Conservation (phyloP, 2,888 invertebrate genomes). For the Noctua janthe region DNA sequence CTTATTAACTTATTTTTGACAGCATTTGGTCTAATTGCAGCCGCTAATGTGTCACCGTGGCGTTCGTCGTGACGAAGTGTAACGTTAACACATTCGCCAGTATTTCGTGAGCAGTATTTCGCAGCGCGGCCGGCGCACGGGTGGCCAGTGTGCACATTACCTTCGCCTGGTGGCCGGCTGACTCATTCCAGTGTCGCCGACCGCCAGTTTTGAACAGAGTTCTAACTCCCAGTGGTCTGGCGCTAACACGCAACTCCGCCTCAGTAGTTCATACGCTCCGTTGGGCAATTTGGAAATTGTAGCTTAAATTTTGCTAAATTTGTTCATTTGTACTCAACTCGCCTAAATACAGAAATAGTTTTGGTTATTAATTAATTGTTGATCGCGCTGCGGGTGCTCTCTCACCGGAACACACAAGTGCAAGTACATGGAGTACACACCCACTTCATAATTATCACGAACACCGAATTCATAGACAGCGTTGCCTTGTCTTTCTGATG, state of each 20-base stretch:
- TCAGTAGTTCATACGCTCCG: slow-evolving; percentile 84
- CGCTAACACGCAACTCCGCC: slow-evolving; percentile 85
- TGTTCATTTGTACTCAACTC: slow-evolving; percentile 67
- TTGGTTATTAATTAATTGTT: slow-evolving; percentile 47
- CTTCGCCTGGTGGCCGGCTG: slow-evolving; percentile 78
- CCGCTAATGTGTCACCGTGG: slow-evolving; percentile 42
- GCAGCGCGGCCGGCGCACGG: slow-evolving; percentile 70
- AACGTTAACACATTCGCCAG: slow-evolving; percentile 58
- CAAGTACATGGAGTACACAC: not conserved
- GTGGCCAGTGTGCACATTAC: slow-evolving; percentile 80
- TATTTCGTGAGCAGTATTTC: slow-evolving; percentile 74
- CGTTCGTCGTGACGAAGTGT: slow-evolving; percentile 55
- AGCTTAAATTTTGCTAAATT: slow-evolving; percentile 75
- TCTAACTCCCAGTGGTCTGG: slow-evolving; percentile 80
- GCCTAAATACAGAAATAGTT: slow-evolving; percentile 57
- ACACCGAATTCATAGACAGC: slow-evolving; percentile 9
- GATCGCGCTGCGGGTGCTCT: slow-evolving; percentile 12
- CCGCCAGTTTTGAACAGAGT: slow-evolving; percentile 80
- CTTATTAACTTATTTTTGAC: not conserved
- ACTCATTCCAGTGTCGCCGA: slow-evolving; percentile 79
- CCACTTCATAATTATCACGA: slow-evolving; percentile 15
- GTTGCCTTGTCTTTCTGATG: slow-evolving; percentile 2
- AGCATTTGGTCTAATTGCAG: slow-evolving; percentile 24
- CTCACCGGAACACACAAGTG: not conserved
- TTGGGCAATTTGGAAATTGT: slow-evolving; percentile 82